Evolutionary conservation across 2,888 invertebrate species (phyloP).

Genomic region (Nasonovia ribisnigri): DNA sequence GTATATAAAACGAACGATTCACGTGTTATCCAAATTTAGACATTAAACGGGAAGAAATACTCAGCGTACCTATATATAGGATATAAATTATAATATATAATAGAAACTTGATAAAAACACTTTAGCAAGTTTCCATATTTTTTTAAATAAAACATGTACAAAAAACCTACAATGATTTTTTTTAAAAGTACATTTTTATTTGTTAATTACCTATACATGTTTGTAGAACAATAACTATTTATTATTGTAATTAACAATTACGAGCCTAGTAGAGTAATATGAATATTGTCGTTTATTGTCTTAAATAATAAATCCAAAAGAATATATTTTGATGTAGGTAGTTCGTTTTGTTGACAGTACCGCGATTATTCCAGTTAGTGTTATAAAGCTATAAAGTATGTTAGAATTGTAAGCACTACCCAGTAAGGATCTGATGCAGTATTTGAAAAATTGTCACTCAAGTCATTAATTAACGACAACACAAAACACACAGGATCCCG

Average conservation of each 20-base stretch:
- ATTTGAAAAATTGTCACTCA: slow-evolving; percentile 18
- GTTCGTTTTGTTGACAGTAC: background rate
- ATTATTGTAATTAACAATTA: background rate
- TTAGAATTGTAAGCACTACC: background rate
- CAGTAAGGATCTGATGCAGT: background rate
- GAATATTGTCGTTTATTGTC: background rate
- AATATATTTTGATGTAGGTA: background rate
- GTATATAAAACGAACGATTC: background rate
- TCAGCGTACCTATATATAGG: background rate
- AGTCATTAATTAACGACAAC: slow-evolving; percentile 37
- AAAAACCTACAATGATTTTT: background rate
- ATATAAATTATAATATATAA: background rate
- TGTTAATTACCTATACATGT: background rate
- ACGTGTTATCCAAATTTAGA: background rate
- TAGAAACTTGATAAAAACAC: background rate
- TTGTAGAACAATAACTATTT: background rate
- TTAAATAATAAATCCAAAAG: background rate
- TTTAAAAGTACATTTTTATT: background rate
- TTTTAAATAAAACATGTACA: background rate
- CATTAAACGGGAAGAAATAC: background rate
- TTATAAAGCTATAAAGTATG: no score
- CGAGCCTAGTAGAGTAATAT: background rate
- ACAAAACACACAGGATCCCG: background rate
- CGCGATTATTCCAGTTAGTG: background rate
- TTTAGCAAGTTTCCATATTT: background rate